phyloP scores from a whole-genome alignment of 2,888 invertebrate genomes.

The Microctonus hyperodae region DNA sequence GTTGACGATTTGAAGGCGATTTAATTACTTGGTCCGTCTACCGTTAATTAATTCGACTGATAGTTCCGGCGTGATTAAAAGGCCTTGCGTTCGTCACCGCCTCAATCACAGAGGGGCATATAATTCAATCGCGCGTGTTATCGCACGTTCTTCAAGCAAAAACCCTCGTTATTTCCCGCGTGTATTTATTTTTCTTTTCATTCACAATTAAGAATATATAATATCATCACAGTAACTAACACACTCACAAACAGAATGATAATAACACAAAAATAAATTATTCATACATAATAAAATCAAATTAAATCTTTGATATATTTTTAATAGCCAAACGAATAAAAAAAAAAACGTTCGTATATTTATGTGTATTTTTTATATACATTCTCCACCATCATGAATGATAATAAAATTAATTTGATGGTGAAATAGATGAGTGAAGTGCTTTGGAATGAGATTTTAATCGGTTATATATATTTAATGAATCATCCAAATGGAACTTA shows the following conservation, averaged over 20 bases:
- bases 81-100: slow-evolving; percentile 34
- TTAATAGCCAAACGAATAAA: neutral
- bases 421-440: slow-evolving; percentile 10
- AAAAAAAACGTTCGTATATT: no score
- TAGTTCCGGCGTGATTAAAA: slow-evolving; percentile 55
- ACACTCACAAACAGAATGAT: no score
- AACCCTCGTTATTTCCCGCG: neutral
- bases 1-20: slow-evolving; percentile 55
- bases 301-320: neutral
- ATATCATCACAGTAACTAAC: no score
- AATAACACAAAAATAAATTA: no score
- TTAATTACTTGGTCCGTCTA: slow-evolving; percentile 53
- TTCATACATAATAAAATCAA: neutral
- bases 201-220: no score
- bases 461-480: slow-evolving; percentile 29
- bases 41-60: slow-evolving; percentile 58
- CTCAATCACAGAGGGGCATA: slow-evolving; percentile 2
- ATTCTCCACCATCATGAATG: neutral
- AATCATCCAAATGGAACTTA: slow-evolving; percentile 50
- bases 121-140: slow-evolving; percentile 7
- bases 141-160: neutral
- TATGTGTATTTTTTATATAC: neutral
- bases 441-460: slow-evolving; percentile 37
- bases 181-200: neutral
- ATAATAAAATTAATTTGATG: neutral